Base-by-base conservation (phyloP, 2,113 vertebrate species). In the Gallinago paraguaiae region DNA sequence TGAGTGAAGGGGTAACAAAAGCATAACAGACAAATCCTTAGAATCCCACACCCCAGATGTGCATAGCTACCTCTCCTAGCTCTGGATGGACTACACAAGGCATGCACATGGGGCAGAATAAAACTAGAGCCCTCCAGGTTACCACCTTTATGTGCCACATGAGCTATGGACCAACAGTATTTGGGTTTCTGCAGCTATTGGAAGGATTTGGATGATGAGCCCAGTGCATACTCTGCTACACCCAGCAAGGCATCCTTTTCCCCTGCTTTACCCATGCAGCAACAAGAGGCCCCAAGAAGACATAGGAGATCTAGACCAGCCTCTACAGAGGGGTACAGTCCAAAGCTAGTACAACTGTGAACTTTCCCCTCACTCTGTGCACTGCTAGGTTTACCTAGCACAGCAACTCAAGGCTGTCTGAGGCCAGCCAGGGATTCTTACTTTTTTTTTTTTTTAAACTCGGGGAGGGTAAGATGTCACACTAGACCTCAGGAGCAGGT, bases 261-360 rank as follows among this genome's bases (percentile, higher is more conserved):
- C 61, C 35, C 28, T 59, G 61, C 22, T 65, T 28, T 23, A 11
- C 14, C 20, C 20, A 33, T 2, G 2, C 5, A 81, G 31, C 37
- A 81, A 17, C 45, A 69, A 53, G 15, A 88, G 3, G 15, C 23
- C 8, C 15, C 64, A 77, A 77, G 31, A 22, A 9, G 7, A 74
- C 3, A 9, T 0, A 27, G 13, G 24, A 31, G 3, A 67, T 9
- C 9, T 39, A 24, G 9, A 91, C 3, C 6, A 59, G 39, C 11
- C 13, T 64, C 30, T 82, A 56, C 13, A 74, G 45, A 33, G 14
- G 4, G 1, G 4, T 16, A 1, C 43, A 84, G 24, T 48, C 20
- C 33, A 63, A 82, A 92, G 12, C 19, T 46, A 56, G 9, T 8
- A 45, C 33, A 60, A 3, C 0, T 23, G 27, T 56, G 3, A 7